A percentile compares a stretch with the other conserved stretches of the same genome.
phyloP scores from a whole-genome alignment of 2,888 invertebrate species.

The Drosophila flavopinicola region DNA sequence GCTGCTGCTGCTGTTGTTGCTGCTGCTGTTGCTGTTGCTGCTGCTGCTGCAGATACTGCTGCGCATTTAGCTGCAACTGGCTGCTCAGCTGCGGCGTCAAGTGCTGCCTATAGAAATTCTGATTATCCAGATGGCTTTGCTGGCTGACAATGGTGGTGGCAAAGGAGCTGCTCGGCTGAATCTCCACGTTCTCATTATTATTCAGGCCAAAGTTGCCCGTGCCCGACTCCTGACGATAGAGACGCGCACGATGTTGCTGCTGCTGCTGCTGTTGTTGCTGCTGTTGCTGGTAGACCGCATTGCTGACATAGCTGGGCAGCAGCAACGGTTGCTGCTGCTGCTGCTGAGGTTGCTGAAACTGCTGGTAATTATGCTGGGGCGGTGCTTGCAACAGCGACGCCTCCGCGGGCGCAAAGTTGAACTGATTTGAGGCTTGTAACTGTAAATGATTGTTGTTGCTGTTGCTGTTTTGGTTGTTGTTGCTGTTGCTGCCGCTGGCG shows the following conservation, averaged over 20 bases:
- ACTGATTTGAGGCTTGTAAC: constrained; percentile 82
- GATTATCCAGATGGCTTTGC: constrained; percentile 77
- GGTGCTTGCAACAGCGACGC: constrained; percentile 72
- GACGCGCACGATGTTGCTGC: constrained; percentile 82
- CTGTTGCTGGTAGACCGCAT: constrained; percentile 70
- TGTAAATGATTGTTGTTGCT: constrained; percentile 67
- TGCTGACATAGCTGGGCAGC: constrained; percentile 71
- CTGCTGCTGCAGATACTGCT: constrained; percentile 75
- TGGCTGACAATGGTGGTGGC: constrained; percentile 65
- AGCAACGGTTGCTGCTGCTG: constrained; percentile 70
- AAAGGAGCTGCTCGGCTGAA: constrained; percentile 74
- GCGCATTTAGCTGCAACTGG: constrained; percentile 84
- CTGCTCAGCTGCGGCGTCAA: constrained; percentile 79
- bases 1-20: constrained; percentile 48
- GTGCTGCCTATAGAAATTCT: constrained; percentile 82
- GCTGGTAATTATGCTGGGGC: constrained; percentile 76
- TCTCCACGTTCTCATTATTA: constrained; percentile 83
- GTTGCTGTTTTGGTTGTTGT: constrained; percentile 30
- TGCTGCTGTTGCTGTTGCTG: constrained; percentile 49
- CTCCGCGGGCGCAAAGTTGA: constrained; percentile 79
- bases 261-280: constrained; percentile 68
- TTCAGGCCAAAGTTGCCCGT: constrained; percentile 88
- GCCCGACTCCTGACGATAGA: constrained; percentile 86
- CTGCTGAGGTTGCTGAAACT: constrained; percentile 77
- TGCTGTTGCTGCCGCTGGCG: constrained; percentile 42